Base-by-base conservation (phyloP, 2,888 invertebrate genomes). In the Hemithea aestivaria region DNA sequence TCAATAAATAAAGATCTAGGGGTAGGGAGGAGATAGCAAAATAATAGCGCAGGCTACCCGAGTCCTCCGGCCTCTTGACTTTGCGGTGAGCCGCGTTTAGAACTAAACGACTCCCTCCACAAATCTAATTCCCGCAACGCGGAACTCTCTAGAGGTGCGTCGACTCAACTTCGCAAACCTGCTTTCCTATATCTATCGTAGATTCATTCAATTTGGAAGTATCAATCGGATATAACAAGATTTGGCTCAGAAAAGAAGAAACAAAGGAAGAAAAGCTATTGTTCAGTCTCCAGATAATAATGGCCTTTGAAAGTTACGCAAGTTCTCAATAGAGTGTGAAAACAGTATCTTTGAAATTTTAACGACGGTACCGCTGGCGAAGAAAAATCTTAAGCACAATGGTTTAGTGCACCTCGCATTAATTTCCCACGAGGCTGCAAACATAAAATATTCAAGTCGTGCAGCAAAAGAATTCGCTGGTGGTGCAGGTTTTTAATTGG, bases 401-500 rank as follows among this genome's bases (percentile, higher is more conserved):
- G 54, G 64, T 53, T 66, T 61, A 62, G 58, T 69, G 66, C 69
- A 70, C 60, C 69, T 52, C 63, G 57, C 63, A 66, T 62, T 72
- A 74, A 79, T 79, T 80, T 77, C 70, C 72, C 73, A 56, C 49
- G 65, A 65, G 73, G 54, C 58, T 66, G 66, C 67, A 67, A 65
- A 55, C 62, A 61, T 72, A 68, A 73, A 76, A 76, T 73, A 77
- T 78, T 77, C 66, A 73, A 66, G 70, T 61, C 66, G 57, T 64
- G 67, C 54, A 48, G 48, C 49, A 37, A 64, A 67, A 69, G 64
- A 71, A 67, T 68, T 68, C 49, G 57, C 57, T 58, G 48, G 56
- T 51, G 39, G 58, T 66, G 62, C 66, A 62, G 63, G 55, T 62
- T 72, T 70, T 73, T 75, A 76, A 76, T 76, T 76, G 69, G 58